Conservation (phyloP, 2,113 vertebrate species). For the Callocephalon fimbriatum region DNA sequence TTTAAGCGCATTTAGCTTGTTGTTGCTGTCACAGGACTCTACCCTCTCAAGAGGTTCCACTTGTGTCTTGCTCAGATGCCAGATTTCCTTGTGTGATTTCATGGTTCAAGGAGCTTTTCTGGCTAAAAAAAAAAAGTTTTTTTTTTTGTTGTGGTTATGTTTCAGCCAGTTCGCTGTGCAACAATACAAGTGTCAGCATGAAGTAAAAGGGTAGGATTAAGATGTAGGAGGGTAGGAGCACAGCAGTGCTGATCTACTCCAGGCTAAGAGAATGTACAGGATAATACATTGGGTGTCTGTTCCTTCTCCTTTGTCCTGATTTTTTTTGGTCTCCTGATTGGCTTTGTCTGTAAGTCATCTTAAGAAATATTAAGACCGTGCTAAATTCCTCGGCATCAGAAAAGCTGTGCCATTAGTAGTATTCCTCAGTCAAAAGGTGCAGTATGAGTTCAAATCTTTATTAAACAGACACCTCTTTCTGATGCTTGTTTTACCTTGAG, state of each 20-base stretch:
- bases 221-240: background rate
- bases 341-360: background rate
- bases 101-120: background rate
- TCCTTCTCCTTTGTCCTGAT: background rate
- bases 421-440: background rate
- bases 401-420: background rate
- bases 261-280: rapidly evolving
- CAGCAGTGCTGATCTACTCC: rapidly evolving
- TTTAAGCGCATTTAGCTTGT: background rate
- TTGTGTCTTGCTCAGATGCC: background rate
- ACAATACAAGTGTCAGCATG: background rate
- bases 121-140: background rate
- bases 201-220: background rate
- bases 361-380: background rate
- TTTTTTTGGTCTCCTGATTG: background rate
- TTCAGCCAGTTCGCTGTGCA: rapidly evolving
- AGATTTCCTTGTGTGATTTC: rapidly evolving
- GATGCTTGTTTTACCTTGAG: background rate
- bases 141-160: background rate
- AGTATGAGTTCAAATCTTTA: background rate
- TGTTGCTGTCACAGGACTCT: background rate
- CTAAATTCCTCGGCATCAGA: background rate
- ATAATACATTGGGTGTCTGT: background rate
- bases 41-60: rapidly evolving
- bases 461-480: background rate